Evolutionary conservation across 1,140 invertebrate species (phyloP).

Genomic region (Dinothrombium tinctorium): DNA sequence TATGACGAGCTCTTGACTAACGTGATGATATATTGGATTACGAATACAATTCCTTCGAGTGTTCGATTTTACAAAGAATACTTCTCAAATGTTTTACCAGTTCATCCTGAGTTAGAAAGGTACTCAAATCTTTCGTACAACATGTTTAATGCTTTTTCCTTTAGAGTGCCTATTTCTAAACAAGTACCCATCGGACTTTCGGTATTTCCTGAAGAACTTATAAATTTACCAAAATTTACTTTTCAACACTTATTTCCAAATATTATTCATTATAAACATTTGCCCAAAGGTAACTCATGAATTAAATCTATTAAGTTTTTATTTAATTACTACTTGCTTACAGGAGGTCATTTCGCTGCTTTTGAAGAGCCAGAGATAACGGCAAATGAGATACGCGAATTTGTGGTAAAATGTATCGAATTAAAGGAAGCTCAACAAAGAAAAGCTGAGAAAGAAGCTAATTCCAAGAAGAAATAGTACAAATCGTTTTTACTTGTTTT

Average conservation of each 20-base stretch:
- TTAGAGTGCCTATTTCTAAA: conserved; percentile 11
- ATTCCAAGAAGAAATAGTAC: too few species aligned
- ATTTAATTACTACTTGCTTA: too few species aligned
- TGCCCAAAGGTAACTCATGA: too few species aligned
- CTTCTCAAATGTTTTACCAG: conserved; percentile 30
- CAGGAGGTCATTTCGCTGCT: conserved; percentile 67
- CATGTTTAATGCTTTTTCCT: background rate
- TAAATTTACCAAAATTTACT: conserved; percentile 16
- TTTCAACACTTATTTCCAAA: conserved; percentile 13
- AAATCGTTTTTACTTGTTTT: too few species aligned
- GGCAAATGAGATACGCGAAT: conserved; percentile 5
- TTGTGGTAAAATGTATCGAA: conserved; percentile 1
- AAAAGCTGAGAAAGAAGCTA: too few species aligned
- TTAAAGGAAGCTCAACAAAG: too few species aligned
- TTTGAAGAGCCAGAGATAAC: conserved; percentile 37
- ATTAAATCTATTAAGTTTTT: too few species aligned
- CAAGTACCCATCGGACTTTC: conserved; percentile 22
- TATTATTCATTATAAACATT: conserved; percentile 18
- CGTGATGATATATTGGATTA: conserved; percentile 64
- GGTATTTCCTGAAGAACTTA: conserved; percentile 21
- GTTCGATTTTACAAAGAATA: conserved; percentile 45
- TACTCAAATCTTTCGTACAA: background rate
- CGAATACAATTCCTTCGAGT: conserved; percentile 46
- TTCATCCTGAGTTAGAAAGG: background rate
- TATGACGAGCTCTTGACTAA: conserved; percentile 59